These are phyloP conservation scores for Urocolius indicus DNA, from an alignment of 2,113 vertebrate genomes.

Conservation along the genomic window DNA sequence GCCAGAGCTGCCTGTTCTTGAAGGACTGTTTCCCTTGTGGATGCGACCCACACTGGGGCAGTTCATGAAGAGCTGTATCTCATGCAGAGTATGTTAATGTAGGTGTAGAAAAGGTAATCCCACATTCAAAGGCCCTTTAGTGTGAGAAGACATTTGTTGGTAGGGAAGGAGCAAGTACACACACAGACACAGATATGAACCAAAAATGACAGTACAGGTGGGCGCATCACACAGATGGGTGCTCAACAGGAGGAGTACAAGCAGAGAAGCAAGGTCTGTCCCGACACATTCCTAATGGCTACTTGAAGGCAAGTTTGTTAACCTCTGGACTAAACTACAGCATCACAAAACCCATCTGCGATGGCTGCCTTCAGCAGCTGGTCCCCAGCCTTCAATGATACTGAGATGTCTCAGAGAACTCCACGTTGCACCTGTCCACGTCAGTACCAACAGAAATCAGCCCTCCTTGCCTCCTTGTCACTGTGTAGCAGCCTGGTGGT, in stretches of 20 bases:
- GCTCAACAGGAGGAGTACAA: not conserved
- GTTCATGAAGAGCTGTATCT: no score
- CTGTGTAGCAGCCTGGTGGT: no score
- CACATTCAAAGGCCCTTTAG: not conserved
- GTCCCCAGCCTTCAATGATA: not conserved
- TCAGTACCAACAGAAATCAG: not conserved
- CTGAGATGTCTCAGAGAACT: not conserved
- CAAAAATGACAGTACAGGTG: not conserved
- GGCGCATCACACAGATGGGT: not conserved
- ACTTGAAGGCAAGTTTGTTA: not conserved
- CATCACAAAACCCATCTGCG: not conserved
- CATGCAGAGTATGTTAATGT: not conserved
- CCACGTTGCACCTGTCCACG: no score
- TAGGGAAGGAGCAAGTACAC: not conserved
- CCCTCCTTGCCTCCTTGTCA: not conserved
- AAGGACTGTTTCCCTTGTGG: no score
- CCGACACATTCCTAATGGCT: not conserved
- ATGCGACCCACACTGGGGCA: not conserved
- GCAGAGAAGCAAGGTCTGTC: not conserved
- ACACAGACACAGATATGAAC: not conserved
- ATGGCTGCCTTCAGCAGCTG: not conserved
- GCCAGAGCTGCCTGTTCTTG: not conserved
- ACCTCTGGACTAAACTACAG: not conserved
- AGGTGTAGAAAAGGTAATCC: not conserved
- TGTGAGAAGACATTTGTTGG: not conserved